Conservation (phyloP, 2,888 invertebrate species). For the Octonoba sinensis region DNA sequence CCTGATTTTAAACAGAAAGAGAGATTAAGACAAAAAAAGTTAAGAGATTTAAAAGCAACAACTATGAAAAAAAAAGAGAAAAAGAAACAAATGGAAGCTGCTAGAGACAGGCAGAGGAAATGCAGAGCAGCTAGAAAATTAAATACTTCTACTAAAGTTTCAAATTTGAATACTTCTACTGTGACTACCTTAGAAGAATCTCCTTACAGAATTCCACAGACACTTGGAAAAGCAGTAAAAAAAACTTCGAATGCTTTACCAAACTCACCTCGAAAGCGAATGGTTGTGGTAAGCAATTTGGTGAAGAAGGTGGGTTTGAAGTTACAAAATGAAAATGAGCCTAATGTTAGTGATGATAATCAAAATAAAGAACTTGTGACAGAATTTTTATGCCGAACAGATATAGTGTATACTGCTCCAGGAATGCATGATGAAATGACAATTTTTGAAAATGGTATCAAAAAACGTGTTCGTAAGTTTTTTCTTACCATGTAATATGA, state of each 20-base stretch:
- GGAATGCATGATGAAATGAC: slow-evolving; percentile 2
- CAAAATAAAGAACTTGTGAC: not conserved
- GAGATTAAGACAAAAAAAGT: not conserved
- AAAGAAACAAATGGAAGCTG: slow-evolving; percentile 5
- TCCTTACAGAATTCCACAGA: not conserved
- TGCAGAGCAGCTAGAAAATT: not conserved
- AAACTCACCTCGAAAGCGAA: not conserved
- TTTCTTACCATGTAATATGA: slow-evolving; percentile 1
- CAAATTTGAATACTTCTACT: not conserved
- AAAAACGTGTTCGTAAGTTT: not conserved
- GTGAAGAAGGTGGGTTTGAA: not conserved
- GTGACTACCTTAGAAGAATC: not conserved
- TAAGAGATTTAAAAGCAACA: not conserved
- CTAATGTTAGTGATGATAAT: slow-evolving; percentile 1
- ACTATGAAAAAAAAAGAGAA: slow-evolving; percentile 1
- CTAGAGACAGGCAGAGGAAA: not conserved
- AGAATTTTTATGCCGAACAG: not conserved
- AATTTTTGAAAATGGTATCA: not conserved
- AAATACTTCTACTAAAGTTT: not conserved
- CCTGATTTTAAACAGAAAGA: not conserved
- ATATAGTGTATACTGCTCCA: slow-evolving; percentile 1
- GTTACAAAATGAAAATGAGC: not conserved
- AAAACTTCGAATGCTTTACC: not conserved
- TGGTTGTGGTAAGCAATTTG: not conserved
- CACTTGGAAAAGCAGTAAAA: not conserved